Evolutionary conservation across 1,140 invertebrate species (phyloP), one percentile per base, ranked within the genome.

Genomic region (Bilobella aurantiaca): DNA sequence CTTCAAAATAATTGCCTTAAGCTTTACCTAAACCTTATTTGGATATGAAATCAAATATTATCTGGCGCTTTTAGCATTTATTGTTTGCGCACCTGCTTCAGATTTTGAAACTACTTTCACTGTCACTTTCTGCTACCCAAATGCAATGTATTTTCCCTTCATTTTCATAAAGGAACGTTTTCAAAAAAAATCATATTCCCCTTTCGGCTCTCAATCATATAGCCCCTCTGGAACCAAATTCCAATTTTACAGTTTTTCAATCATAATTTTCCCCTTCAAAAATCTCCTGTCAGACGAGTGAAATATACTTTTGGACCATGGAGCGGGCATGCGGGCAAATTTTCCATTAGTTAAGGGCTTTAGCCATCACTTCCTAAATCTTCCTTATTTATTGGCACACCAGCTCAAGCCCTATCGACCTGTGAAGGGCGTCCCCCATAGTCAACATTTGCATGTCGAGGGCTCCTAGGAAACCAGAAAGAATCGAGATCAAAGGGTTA

Each of bases 181-280:
- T 8, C 37, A 42, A n/a, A 42, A 42, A 42, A 42, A 53, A 53
- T 16, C 12, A 14, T 53, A 23, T 23, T 5, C 49, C 23, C 23
- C 23, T 5, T 53, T 5, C 25, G 49, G 23, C 49, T 53, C 49
- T 53, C 21, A 12, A 53, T 53, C 49, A 53, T n/a, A n/a, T n/a
- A n/a, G n/a, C 23, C 25, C 25, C 49, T 18, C 34, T 12, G 18
- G 18, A 42, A 42, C 18, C 14, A 5, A 53, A 53, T 53, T 53
- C 49, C 49, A 53, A 53, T 53, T 53, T 53, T 53, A 53, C 49
- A 53, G 49, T 53, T 53, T 53, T 53, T 53, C 49, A 53, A 53
- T 53, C 14, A 53, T 53, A 53, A 53, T 53, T 53, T 53, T 53
- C 49, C 49, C 49, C 49, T 53, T 53, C 23, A 23, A 53, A 53